Base-by-base conservation (phyloP, 1,140 invertebrate genomes). In the Pygmarrhopalites habei region DNA sequence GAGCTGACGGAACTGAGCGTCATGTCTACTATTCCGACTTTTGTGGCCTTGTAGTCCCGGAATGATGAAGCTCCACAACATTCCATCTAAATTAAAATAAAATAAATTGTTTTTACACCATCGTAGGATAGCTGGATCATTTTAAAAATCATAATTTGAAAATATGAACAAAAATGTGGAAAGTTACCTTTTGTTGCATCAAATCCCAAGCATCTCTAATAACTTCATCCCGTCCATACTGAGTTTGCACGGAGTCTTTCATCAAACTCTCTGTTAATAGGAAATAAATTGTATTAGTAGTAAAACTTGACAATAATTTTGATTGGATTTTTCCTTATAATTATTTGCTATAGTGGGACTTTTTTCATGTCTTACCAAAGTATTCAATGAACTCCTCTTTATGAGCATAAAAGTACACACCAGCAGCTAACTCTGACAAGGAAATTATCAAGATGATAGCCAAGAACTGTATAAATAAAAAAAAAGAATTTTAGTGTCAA, bases 361-460 rank as follows among this genome's bases (percentile, higher is more conserved):
- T 17, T 87, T 81, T 55, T 79, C 81, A 23, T 78, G 75, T 61
- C 80, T 77, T n/a, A n/a, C n/a, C n/a, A 43, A 89, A 79, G 58
- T 85, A 76, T 44, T 81, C 77, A 73, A 85, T 80, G 35, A 89
- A 77, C 67, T 81, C 79, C 59, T 86, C 81, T 65, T 77, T 78
- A 71, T 88, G 84, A 57, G 81, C 79, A 73, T 84, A 87, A 23
- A 83, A 81, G 86, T 87, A 89, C 60, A 83, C 80, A 41, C 81
- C 86, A 53, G 84, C 84, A 1, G 86, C 85, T 39, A 88, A 80
- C 79, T 89, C 85, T 21, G 84, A 85, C n/a, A 88, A 86, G 71
- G 89, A 79, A 46, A 88, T 82, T n/a, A 89, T 79, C 43, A 90
- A 74, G 46, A 89, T 78, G 44, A 87, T 80, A 66, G 83, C 84